Percentiles rank a stretch among this genome's conserved stretches.
phyloP scores from a whole-genome alignment of 1,140 invertebrate species.

The Arion vulgaris region DNA sequence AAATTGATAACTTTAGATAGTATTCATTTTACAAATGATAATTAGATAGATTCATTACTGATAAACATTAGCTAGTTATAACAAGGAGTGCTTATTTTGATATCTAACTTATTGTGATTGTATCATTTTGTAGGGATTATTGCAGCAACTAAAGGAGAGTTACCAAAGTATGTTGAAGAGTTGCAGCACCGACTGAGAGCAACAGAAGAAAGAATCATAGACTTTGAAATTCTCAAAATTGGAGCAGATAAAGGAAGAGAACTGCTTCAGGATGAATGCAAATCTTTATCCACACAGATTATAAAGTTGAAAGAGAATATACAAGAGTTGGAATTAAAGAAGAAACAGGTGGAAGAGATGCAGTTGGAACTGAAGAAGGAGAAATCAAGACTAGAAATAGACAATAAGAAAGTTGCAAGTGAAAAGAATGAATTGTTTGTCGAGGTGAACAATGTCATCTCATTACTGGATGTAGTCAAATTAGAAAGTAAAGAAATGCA shows the following conservation, averaged over 20 bases:
- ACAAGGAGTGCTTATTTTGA: neutral
- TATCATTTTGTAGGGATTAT: neutral
- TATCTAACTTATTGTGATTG: neutral
- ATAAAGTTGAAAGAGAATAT: neutral
- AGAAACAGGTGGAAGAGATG: neutral
- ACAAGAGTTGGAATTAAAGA: neutral
- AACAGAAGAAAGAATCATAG: slow-evolving; percentile 19
- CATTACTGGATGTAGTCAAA: neutral
- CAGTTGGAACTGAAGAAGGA: neutral
- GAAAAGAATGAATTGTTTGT: neutral
- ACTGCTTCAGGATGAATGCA: slow-evolving; percentile 8
- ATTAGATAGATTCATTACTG: no score
- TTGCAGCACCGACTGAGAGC: slow-evolving; percentile 12
- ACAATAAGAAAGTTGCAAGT: neutral
- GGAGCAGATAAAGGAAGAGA: slow-evolving; percentile 29
- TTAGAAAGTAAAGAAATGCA: neutral
- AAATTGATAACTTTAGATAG: no score
- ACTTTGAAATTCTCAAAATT: slow-evolving; percentile 30
- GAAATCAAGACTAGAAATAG: neutral
- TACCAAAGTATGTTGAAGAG: slow-evolving; percentile 26
- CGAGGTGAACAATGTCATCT: neutral
- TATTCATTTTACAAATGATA: no score
- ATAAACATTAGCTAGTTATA: no score
- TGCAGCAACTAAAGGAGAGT: slow-evolving; percentile 9
- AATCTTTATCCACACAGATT: neutral